Evolutionary conservation across 2,888 invertebrate genomes (phyloP).

Genomic region (Meiosimyza platycephala): DNA sequence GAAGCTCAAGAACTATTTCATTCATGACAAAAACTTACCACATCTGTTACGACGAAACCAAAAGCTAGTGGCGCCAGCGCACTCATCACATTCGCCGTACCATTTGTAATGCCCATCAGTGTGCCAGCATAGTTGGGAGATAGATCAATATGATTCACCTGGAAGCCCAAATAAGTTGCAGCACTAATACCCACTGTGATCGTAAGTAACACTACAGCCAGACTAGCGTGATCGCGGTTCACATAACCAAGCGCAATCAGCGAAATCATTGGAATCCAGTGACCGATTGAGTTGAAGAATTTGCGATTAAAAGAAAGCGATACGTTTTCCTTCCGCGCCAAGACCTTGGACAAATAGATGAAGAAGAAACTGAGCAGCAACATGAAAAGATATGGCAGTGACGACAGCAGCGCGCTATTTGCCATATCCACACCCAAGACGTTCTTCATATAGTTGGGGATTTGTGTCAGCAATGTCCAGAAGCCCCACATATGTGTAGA

Average conservation of each 20-base stretch:
- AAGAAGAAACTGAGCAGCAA: slow-evolving; percentile 79
- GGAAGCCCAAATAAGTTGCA: slow-evolving; percentile 80
- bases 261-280: slow-evolving; percentile 77
- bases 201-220: slow-evolving; percentile 76
- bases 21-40: slow-evolving; percentile 68
- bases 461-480: slow-evolving; percentile 84
- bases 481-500: slow-evolving; percentile 83
- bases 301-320: slow-evolving; percentile 67
- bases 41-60: slow-evolving; percentile 75
- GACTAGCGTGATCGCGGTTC: slow-evolving; percentile 56
- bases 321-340: slow-evolving; percentile 57
- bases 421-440: slow-evolving; percentile 80
- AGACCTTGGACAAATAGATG: slow-evolving; percentile 75
- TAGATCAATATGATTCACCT: slow-evolving; percentile 87
- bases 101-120: slow-evolving; percentile 88
- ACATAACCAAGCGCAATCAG: slow-evolving; percentile 73
- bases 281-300: slow-evolving; percentile 72
- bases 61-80: slow-evolving; percentile 82
- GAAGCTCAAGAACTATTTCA: slow-evolving; percentile 17
- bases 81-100: slow-evolving; percentile 81
- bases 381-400: slow-evolving; percentile 79
- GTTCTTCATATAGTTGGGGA: slow-evolving; percentile 82
- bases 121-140: slow-evolving; percentile 87
- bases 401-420: slow-evolving; percentile 76
- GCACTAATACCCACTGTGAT: slow-evolving; percentile 82